Evolutionary conservation across 2,797 vertebrate species (phyloP), one percentile per base, ranked within the genome.

Genomic region (Anguilla megastoma): DNA sequence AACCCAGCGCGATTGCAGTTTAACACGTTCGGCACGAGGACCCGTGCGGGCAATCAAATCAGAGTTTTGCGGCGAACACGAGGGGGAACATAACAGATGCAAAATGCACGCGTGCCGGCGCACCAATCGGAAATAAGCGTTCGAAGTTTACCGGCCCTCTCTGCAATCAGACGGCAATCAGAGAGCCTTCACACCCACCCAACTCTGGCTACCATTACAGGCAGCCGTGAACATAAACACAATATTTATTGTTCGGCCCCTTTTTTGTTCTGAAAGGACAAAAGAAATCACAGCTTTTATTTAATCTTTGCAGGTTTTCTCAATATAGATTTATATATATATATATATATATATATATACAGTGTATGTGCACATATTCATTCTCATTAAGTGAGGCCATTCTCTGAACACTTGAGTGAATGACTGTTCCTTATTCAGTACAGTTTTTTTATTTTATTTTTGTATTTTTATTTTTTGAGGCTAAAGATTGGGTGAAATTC

Each of bases 21-120:
- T 48, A 48, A n/a, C 76, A 60, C 8, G 30, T 74, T 8, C 41
- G 41, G 41, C 4, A 5, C 16, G 27, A 74, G 30, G 24, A 30
- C 86, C 86, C 86, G 3, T 2, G n/a, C 50, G 76, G 58, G 79
- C 36, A 83, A 87, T 66, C 76, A 63, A 87, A 84, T 87, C 83
- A 84, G 86, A 41, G 10, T 50, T 84, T 5, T 63, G 24, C 48
- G n/a, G 50, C 48, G 50, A 48, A 87, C 48, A 0, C n/a, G 41
- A 45, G 41, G 9, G 80, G 16, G 58, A 36, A 41, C 58, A 14
- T 48, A 30, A 10, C 6, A 4, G 24, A 2, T 69, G 58, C 58
- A 24, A 33, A 36, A 18, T 36, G 33, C 48, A 24, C 48, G 79
- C 21, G 24, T 18, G 41, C 56, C 3, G 82, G 58, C 18, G 50